phyloP scores from a whole-genome alignment of 2,888 invertebrate species.

The Iphiclides podalirius region DNA sequence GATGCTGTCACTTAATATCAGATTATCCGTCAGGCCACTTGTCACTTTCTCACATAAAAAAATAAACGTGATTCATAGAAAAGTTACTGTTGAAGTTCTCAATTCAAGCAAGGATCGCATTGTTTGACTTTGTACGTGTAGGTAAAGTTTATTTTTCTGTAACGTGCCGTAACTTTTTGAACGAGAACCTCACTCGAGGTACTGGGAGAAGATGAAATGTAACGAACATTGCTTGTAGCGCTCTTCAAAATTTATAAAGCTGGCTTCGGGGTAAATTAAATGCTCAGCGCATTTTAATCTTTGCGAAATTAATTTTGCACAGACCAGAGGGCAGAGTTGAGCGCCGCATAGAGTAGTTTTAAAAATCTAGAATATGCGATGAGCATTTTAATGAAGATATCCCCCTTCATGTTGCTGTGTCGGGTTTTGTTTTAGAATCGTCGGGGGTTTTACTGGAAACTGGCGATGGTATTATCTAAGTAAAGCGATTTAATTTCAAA shows the following conservation, averaged over 20 bases:
- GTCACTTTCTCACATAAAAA: too few species aligned
- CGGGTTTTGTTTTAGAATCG: not conserved
- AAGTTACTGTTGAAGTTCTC: too few species aligned
- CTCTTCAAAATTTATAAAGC: constrained; percentile 22
- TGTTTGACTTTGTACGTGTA: too few species aligned
- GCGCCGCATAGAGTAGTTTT: constrained; percentile 2
- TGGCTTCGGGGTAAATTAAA: constrained; percentile 22
- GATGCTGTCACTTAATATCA: too few species aligned
- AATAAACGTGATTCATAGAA: too few species aligned
- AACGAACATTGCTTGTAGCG: constrained; percentile 19
- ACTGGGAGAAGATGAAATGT: constrained; percentile 16
- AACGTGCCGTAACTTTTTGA: too few species aligned
- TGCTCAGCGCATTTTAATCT: constrained; percentile 24
- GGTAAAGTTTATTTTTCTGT: too few species aligned
- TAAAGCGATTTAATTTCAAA: too few species aligned
- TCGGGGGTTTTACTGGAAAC: too few species aligned
- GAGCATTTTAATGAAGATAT: constrained; percentile 16
- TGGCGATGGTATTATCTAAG: too few species aligned
- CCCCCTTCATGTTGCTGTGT: not conserved
- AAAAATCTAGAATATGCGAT: constrained; percentile 17
- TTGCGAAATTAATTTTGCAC: constrained; percentile 23
- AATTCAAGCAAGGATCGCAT: too few species aligned
- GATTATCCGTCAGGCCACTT: too few species aligned
- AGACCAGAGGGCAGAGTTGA: constrained; percentile 21
- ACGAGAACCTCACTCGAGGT: constrained; percentile 3